Evolutionary conservation across 2,113 vertebrate species (phyloP), one percentile per base, ranked within the genome.

Genomic region (Rhodinocichla rosea): DNA sequence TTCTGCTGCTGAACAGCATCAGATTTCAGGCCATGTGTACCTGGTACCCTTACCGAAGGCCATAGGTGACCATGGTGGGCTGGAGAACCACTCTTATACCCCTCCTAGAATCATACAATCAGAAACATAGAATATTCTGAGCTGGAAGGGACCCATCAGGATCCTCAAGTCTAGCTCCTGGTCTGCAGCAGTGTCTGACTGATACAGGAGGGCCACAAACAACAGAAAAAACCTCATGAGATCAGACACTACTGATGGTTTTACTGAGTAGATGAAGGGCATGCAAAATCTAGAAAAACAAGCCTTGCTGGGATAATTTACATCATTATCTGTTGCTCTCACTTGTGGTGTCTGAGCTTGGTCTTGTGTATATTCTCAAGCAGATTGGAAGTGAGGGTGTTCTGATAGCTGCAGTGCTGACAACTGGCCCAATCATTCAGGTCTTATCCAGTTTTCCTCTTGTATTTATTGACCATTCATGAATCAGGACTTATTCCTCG

Each of bases 391-490:
- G 76, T 52, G 85, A 37, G 44, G 40, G 77, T 81, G 69, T 55
- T 80, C 65, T 79, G 68, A 83, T 32, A 79, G 67, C 15, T 71
- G 27, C 77, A 77, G 60, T 15, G 7, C 28, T 86, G 73, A 86
- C 71, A 87, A 83, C 21, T 53, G 69, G 32, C 56, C 68, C 15
- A 37, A 15, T 45, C 37, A 73, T 39, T 32, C 30, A 89, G 37
- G 50, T 70, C 60, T 90, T 64, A 59, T 21, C 33, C 45, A 79
- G 75, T 75, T 64, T 63, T 81, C 52, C 32, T 69, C 15, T 49
- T 76, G n/a, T 91, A 81, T 68, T 92, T 96, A 91, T 88, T 87
- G 75, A 10, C 49, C 57, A 45, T 78, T 95, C 94, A 96, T 91
- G 89, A 92, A 95, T 81, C 49, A 67, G 62, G 40, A 89, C 27